Conservation (phyloP, 2,113 vertebrate genomes). For the Proteles cristata region DNA sequence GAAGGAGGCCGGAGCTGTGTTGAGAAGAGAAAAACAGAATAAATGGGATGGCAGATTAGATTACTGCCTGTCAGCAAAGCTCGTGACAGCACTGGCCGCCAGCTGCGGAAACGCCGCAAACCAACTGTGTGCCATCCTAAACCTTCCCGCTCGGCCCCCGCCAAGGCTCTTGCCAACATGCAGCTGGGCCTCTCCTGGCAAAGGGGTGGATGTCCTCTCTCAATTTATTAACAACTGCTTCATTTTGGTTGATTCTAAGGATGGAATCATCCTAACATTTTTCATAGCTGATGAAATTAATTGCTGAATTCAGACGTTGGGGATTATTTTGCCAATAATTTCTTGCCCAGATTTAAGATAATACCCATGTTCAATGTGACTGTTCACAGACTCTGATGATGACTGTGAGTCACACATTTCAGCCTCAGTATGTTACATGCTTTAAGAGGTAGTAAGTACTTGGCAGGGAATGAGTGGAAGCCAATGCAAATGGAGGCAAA, state of each 20-base stretch:
- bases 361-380: background rate
- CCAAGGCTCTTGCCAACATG: background rate
- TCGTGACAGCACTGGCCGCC: background rate
- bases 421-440: background rate
- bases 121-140: background rate
- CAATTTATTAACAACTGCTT: constrained; percentile 6
- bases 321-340: constrained; percentile 21
- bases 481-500: background rate
- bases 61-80: constrained; percentile 32
- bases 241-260: background rate
- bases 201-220: background rate
- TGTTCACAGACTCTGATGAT: background rate
- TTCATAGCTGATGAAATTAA: constrained; percentile 45
- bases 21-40: constrained; percentile 44
- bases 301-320: background rate
- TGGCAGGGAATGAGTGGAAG: background rate
- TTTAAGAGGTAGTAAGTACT: background rate
- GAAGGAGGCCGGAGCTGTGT: background rate
- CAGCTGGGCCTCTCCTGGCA: constrained; percentile 48
- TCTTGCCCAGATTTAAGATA: constrained; percentile 1
- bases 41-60: constrained; percentile 35
- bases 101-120: background rate
- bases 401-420: background rate
- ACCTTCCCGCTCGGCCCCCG: rapidly evolving
- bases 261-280: constrained; percentile 46